Evolutionary conservation across 1,140 invertebrate species (phyloP), one percentile per base, ranked within the genome.

Genomic region (Halictus rubicundus): DNA sequence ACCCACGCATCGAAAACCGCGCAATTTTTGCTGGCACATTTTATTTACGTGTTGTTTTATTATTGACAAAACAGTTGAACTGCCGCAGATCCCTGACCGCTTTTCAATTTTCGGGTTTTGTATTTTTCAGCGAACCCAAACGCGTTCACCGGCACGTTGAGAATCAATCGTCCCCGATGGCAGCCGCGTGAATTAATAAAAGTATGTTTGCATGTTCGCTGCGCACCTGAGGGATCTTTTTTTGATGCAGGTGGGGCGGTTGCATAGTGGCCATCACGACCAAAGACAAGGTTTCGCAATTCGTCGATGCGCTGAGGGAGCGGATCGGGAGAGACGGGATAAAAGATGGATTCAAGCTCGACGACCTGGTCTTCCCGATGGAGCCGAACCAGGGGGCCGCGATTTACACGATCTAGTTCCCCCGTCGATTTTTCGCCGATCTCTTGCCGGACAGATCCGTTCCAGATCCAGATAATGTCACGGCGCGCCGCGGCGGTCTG

Each of bases 221-320:
- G 49, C 9, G 7, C 27, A 21, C 16, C n/a, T 25, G 14, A 5
- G 9, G n/a, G 21, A 49, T 79, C n/a, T 68, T 74, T 6, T 23
- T 68, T 73, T 68, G 19, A 16, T 91, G 16, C 87, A 98, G 97
- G 27, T 99, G 99, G 99, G 99, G 99, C 27, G 99, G 99, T 3
- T 99, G 98, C 92, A 95, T 97, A 76, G 98, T 99, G 21, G 97
- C 98, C 27, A 93, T 99, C 81, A 95, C 96, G 75, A 94, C 95
- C 1, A 93, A 94, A 65, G 94, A 95, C 39, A 94, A 95, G 64
- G 94, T 96, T 2, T 91, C 95, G 4, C 88, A 94, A 64, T 98
- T 98, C 89, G 94, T 98, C 2, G 91, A 95, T 16, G 93, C 92
- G 65, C 91, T 99, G 32, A 95, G 95, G 89, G 93, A 96, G 78